phyloP scores from a whole-genome alignment of 2,888 invertebrate genomes.

The Sturmia bella region DNA sequence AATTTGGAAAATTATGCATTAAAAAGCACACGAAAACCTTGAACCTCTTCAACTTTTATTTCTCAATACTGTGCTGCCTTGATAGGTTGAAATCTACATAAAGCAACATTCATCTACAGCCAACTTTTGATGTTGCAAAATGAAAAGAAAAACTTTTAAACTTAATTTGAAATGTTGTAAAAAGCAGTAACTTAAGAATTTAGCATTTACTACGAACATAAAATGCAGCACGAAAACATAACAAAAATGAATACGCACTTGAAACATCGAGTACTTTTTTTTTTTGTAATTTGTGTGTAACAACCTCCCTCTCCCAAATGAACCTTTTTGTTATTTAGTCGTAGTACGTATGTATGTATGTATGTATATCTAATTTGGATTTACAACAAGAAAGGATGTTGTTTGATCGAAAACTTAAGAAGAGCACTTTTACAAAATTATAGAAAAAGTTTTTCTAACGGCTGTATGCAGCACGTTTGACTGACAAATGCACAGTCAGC shows the following conservation, averaged over 20 bases:
- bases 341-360: too few relatives aligned
- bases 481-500: too few relatives aligned
- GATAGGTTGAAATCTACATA: constrained; percentile 59
- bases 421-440: too few relatives aligned
- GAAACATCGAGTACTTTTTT: too few relatives aligned
- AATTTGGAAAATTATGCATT: not conserved
- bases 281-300: too few relatives aligned
- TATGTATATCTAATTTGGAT: too few relatives aligned
- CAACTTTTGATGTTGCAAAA: constrained; percentile 4
- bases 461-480: too few relatives aligned
- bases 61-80: constrained; percentile 21
- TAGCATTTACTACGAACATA: constrained; percentile 52
- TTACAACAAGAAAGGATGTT: too few relatives aligned
- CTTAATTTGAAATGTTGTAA: constrained; percentile 53
- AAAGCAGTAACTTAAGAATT: constrained; percentile 47
- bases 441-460: too few relatives aligned
- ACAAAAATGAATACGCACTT: not conserved
- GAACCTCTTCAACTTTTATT: constrained; percentile 19
- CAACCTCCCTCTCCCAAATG: too few relatives aligned
- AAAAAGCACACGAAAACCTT: constrained; percentile 23
- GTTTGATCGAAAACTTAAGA: too few relatives aligned
- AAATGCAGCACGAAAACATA: constrained; percentile 34
- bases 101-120: constrained; percentile 53
- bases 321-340: too few relatives aligned
- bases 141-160: constrained; percentile 27